Conservation (phyloP, 1,140 invertebrate genomes). For the Branchinecta lynchi region DNA sequence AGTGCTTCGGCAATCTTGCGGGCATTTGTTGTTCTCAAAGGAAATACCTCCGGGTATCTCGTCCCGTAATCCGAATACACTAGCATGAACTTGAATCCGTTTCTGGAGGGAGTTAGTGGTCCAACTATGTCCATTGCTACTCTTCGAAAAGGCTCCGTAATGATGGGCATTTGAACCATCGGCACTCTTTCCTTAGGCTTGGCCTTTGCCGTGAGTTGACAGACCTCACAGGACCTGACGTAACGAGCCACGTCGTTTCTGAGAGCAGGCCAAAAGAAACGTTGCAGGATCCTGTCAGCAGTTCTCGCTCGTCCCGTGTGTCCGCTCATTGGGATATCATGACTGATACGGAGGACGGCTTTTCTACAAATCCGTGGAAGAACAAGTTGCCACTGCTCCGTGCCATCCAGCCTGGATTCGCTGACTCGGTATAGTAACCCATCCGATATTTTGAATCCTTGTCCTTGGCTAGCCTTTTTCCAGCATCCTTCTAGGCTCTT, state of each 20-base stretch:
- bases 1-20: conserved; percentile 25
- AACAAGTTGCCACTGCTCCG: background rate
- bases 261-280: conserved; percentile 22
- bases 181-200: conserved; percentile 15
- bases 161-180: conserved; percentile 2
- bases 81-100: conserved; percentile 26
- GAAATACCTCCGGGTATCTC: conserved; percentile 25
- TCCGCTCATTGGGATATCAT: background rate
- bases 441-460: background rate
- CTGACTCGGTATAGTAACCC: background rate
- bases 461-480: background rate
- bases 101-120: conserved; percentile 19
- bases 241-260: conserved; percentile 21
- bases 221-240: conserved; percentile 21
- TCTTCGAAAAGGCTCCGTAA: conserved; percentile 15
- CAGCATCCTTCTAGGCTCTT: background rate
- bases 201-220: conserved; percentile 20
- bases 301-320: conserved; percentile 21
- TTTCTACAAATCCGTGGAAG: background rate
- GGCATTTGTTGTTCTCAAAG: conserved; percentile 26
- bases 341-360: background rate
- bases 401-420: background rate
- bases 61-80: conserved; percentile 28
- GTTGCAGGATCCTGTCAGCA: conserved; percentile 1
- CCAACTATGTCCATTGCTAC: conserved; percentile 23